Evolutionary conservation across 1,140 invertebrate genomes (phyloP), one percentile per base, ranked within the genome.

Genomic region (Cyphomyrmex costatus): DNA sequence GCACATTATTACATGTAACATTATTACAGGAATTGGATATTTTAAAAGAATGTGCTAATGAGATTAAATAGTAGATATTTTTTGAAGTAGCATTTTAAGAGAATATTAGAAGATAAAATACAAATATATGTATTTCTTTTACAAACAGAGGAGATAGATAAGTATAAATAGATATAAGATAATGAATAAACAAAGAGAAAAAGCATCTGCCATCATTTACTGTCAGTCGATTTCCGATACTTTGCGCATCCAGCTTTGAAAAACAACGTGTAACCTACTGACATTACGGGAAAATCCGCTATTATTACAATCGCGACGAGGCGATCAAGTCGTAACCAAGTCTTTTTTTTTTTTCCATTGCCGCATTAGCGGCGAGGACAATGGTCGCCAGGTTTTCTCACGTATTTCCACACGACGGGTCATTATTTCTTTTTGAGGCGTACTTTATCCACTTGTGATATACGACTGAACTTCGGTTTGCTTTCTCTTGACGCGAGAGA

Each of bases 401-500:
- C 86, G 86, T 74, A 79, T 88, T 89, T 88, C 86, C 86, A 86
- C 70, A 74, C 63, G 58, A 79, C 66, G 68, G 76, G 63, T 88
- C 80, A 71, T 90, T 90, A 90, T 77, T 82, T 80, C 80, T 77
- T 33, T 60, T 30, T 58, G 58, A 73, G 53, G 27, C 33, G 36
- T 60, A 82, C 76, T 90, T 90, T 90, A 90, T 87, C 51, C 85
- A 33, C 63, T 46, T 56, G 68, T 91, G 91, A 91, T 91, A 91
- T 91, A 91, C 87, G 86, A 86, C 71, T 49, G 24, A 30, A 63
- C 71, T 63, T 60, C 21, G 24, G 79, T 84, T 88, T 86, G 82
- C 74, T 71, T 80, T n/a, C 46, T 65, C 66, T 49, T 71, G 56
- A 77, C 30, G 66, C 65, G 60, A 70, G 51, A 76, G 58, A 70